Evolutionary conservation across 2,888 invertebrate genomes (phyloP), one percentile per base, ranked within the genome.

Genomic region (Napeogenes sylphis): DNA sequence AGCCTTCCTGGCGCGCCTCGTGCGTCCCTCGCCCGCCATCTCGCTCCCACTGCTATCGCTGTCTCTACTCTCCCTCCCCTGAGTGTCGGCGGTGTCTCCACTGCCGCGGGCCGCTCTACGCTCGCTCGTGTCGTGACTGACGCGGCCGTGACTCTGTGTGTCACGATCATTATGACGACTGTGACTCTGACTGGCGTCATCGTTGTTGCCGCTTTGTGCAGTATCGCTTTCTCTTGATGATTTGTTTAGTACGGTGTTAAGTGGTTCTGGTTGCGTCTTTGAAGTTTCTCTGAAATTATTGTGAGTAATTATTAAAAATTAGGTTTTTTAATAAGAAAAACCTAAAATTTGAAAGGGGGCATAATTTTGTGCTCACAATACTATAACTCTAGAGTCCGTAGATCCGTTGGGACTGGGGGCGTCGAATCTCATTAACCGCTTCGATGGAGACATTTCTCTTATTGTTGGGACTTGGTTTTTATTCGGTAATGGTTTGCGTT

Each of bases 331-430:
- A 46, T 13, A 8, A 10, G 10, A 45, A 3, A n/a, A 8, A 10
- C 4, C 5, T 3, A 47, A 12, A 14, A 42, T 42, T 51, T 1
- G 10, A n/a, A 14, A n/a, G 8, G 4, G 4, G 3, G 0, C 13
- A 2, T 5, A 47, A n/a, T n/a, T 12, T n/a, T 6, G 45, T 58
- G 84, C 86, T 77, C 62, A 88, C 89, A 79, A 79, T 2, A 87
- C 85, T 2, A 87, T 81, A 45, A 87, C 82, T 0, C 80, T 71
- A 0, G 83, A 71, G 63, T 84, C 83, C 0, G 90, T 90, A 38
- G 87, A 80, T 0, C 90, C 90, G 64, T 88, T 85, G 10, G 88
- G 88, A 68, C 87, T 88, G 64, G 90, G 90, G 51, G 87, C 85
- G 73, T 87, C 84, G 71, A 84, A 81, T 4, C 75, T 67, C 66